Evolutionary conservation across 2,888 invertebrate genomes (phyloP).

Genomic region (Hirtodrosophila cameraria): DNA sequence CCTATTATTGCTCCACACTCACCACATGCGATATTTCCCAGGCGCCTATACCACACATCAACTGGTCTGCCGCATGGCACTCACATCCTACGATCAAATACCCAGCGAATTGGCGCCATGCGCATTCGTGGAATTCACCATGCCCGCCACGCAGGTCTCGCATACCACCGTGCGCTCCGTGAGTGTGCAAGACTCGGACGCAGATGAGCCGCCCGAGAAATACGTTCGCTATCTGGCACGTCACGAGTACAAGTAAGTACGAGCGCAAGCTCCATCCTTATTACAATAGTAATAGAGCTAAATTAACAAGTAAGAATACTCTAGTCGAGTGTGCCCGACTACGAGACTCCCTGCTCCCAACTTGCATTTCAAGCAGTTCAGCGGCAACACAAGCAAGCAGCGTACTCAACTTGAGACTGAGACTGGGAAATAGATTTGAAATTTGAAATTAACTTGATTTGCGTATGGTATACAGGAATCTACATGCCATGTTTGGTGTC

Average conservation of each 20-base stretch:
- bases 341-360: too few relatives aligned
- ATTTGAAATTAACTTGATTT: too few relatives aligned
- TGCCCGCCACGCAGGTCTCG: conserved; percentile 98
- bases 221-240: conserved; percentile 98
- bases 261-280: too few relatives aligned
- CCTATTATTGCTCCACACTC: neutral
- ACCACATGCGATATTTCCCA: conserved; percentile 81
- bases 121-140: conserved; percentile 97
- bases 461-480: too few relatives aligned
- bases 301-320: too few relatives aligned
- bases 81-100: conserved; percentile 98
- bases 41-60: conserved; percentile 99
- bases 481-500: too few relatives aligned
- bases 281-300: too few relatives aligned
- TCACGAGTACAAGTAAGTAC: conserved; percentile 94
- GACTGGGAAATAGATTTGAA: too few relatives aligned
- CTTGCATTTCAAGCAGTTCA: too few relatives aligned
- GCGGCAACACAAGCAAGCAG: too few relatives aligned
- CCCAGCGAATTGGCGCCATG: conserved; percentile 95
- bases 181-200: conserved; percentile 93
- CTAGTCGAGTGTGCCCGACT: too few relatives aligned
- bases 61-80: conserved; percentile 95
- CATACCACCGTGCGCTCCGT: conserved; percentile 98
- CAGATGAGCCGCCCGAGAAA: conserved; percentile 97
- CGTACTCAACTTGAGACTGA: too few relatives aligned